Percentiles rank a stretch among this genome's conserved stretches.
Evolutionary conservation across 2,888 invertebrate genomes (phyloP).

Genomic region (Napeogenes inachia): DNA sequence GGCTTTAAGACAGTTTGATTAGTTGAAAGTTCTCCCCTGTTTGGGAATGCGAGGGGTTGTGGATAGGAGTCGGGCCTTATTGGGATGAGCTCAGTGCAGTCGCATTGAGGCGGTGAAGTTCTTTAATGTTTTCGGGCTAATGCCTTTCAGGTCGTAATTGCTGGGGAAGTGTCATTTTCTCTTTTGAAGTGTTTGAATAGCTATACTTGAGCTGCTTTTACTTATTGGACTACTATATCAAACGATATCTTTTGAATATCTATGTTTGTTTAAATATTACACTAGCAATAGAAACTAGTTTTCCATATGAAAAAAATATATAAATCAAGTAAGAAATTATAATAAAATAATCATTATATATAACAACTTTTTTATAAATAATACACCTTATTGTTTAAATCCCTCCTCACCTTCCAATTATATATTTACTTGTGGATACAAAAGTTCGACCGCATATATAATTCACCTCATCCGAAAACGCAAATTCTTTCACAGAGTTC

Average conservation of each 20-base stretch:
- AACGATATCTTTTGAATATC: too few relatives aligned
- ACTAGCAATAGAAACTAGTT: too few relatives aligned
- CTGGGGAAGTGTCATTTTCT: neutral
- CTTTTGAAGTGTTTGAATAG: conserved; percentile 1
- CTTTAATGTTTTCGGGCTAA: conserved; percentile 8
- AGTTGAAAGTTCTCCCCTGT: conserved; percentile 48
- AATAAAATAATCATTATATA: too few relatives aligned
- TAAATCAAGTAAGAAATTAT: too few relatives aligned
- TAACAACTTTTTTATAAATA: too few relatives aligned
- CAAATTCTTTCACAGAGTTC: conserved; percentile 12
- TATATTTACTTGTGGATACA: neutral
- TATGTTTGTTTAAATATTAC: too few relatives aligned
- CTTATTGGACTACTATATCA: too few relatives aligned
- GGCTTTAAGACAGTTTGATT: conserved; percentile 67
- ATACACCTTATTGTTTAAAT: too few relatives aligned
- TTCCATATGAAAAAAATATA: too few relatives aligned
- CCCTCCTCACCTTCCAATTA: too few relatives aligned
- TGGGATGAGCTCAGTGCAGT: conserved; percentile 14
- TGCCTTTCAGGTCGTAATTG: neutral
- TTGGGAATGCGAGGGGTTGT: conserved; percentile 22
- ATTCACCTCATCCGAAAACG: conserved; percentile 1
- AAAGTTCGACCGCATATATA: neutral
- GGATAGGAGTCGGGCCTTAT: conserved; percentile 18
- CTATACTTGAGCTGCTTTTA: neutral
- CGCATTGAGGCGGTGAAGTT: conserved; percentile 16